Percentiles rank a stretch among this genome's conserved stretches.
These are phyloP conservation scores for Dendroctonus valens DNA, from an alignment of 1,140 invertebrate species.

Conservation along the genomic window DNA sequence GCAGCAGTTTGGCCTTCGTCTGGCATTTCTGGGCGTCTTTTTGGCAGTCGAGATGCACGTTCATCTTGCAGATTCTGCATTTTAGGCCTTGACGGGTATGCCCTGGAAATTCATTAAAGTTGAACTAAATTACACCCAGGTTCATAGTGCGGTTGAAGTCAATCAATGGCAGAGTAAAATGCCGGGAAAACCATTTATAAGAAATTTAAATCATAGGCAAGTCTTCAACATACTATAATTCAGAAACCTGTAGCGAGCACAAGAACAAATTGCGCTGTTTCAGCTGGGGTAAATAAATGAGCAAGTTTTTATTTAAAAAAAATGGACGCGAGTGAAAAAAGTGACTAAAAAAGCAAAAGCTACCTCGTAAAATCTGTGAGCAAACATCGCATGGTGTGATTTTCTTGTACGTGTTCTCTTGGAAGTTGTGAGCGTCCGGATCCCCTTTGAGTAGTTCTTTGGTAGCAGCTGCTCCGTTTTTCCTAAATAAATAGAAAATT, in stretches of 20 bases:
- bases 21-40: slow-evolving; percentile 77
- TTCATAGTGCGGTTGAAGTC: too few relatives aligned
- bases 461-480: slow-evolving; percentile 69
- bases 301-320: too few relatives aligned
- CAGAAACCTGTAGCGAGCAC: too few relatives aligned
- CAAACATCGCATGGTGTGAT: slow-evolving; percentile 93
- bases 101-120: slow-evolving; percentile 55
- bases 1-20: slow-evolving; percentile 76
- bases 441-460: slow-evolving; percentile 61
- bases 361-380: slow-evolving; percentile 86
- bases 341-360: slow-evolving; percentile 32
- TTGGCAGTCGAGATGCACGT: slow-evolving; percentile 87
- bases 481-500: slow-evolving; percentile 55
- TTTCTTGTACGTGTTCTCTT: slow-evolving; percentile 94
- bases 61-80: slow-evolving; percentile 87
- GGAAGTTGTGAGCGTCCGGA: slow-evolving; percentile 75
- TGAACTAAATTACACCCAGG: background rate
- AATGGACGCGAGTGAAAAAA: too few relatives aligned
- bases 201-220: too few relatives aligned
- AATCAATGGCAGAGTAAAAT: too few relatives aligned
- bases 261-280: too few relatives aligned
- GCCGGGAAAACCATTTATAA: too few relatives aligned
- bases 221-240: too few relatives aligned
- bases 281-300: too few relatives aligned
- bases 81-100: slow-evolving; percentile 89